These are phyloP conservation scores for Phylloscopus trochiloides DNA, from an alignment of 2,113 vertebrate species.

Conservation along the genomic window DNA sequence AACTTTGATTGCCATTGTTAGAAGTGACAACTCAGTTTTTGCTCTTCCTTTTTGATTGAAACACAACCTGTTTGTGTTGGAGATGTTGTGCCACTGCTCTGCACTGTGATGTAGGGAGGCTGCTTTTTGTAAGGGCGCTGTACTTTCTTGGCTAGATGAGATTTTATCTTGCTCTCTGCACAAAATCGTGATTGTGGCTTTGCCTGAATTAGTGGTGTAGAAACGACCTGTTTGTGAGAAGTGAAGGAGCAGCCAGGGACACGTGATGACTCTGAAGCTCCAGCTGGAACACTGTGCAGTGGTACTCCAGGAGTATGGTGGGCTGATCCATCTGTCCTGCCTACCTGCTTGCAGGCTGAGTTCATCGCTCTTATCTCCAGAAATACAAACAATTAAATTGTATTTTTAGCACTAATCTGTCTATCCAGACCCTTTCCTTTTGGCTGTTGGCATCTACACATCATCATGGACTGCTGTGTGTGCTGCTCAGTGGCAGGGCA, in stretches of 20 bases:
- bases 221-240: neutral
- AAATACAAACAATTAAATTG: rapidly evolving
- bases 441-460: rapidly evolving
- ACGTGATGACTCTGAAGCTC: neutral
- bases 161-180: neutral
- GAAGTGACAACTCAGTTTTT: neutral
- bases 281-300: neutral
- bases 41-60: neutral
- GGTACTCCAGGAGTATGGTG: neutral
- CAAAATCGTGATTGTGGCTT: neutral
- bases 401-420: neutral
- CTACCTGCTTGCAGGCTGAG: neutral
- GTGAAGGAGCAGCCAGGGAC: neutral
- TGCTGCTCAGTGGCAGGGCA: rapidly evolving
- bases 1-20: neutral
- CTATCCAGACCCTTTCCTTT: neutral
- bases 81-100: neutral
- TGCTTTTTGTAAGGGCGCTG: rapidly evolving
- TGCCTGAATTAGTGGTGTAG: neutral
- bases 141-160: neutral
- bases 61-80: neutral
- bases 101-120: neutral
- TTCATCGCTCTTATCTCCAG: neutral
- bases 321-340: neutral
- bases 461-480: neutral